Base-by-base conservation (phyloP, 2,113 vertebrate genomes). In the Bucco capensis region DNA sequence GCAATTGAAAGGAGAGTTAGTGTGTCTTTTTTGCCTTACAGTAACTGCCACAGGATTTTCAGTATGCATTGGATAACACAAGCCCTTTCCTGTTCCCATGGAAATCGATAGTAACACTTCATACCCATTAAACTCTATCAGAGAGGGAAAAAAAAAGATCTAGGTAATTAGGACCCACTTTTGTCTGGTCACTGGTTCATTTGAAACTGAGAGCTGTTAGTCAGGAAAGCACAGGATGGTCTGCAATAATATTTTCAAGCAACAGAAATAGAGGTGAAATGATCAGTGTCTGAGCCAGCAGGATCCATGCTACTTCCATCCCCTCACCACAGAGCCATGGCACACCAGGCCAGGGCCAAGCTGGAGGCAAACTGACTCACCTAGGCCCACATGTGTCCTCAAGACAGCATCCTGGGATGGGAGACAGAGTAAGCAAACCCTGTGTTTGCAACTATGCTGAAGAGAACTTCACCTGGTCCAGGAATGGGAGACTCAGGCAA, bases 1-100 rank as follows among this genome's bases (percentile, higher is more conserved):
- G 74, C 72, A 90, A 91, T 95, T 91, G 95, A 95, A 95, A 92
- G 57, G 47, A 66, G 90, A 85, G 70, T 76, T 85, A 87, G n/a
- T 60, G 53, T 28, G 64, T 90, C 76, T 92, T 65, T 91, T 90
- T 38, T 96, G 92, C 87, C 80, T 94, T 94, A 71, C 83, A 87
- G 89, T 86, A 90, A 73, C 85, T 88, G 83, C 71, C 83, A 78
- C 3, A 94, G 58, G 50, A 88, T 91, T 93, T 95, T 96, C 78
- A 67, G 77, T 78, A 80, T 83, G 80, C 70, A 22, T 9, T 35
- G 76, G 54, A 40, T 83, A 90, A 79, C 75, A 80, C 2, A 0
- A 88, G 62, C 73, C 57, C 79, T 93, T 91, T 87, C 62, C 84
- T 78, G 82, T 95, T 95, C 94, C 92, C 83, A 83, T 94, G 81